Base-by-base conservation (phyloP, 2,113 vertebrate genomes). In the Rhabdornis inornatus region DNA sequence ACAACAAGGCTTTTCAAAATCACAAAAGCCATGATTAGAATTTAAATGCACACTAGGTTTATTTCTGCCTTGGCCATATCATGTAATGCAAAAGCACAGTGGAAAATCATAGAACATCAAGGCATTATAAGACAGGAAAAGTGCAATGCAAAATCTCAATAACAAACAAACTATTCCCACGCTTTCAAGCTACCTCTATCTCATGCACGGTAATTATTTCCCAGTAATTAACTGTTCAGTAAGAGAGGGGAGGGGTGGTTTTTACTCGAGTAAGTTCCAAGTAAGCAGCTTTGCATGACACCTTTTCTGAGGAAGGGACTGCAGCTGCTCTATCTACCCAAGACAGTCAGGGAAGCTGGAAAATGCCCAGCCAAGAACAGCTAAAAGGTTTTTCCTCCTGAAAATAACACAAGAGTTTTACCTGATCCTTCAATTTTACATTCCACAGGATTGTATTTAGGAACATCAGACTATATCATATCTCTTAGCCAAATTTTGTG, bases 271-370 rank as follows among this genome's bases (percentile, higher is more conserved):
- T 39, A 35, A 79, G 3, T 30, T 56, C 42, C 63, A 27, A 49
- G 52, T 3, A 15, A 74, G 56, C 55, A 91, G 20, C 39, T 70
- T 1, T n/a, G 18, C 20, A 17, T 3, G 25, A n/a, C 27, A n/a
- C 8, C 16, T 52, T 45, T 21, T 15, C 60, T 61, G 47, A 11
- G 45, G 12, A 72, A 39, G 25, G 33, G 44, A 80, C 1, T 31
- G 45, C 19, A 31, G 10, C 4, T 71, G 42, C 11, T 68, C 3
- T 9, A 0, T 1, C 2, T 13, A 60, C 22, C 5, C 60, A 44
- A 82, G 23, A 22, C n/a, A 85, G 6, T 21, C 23, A 42, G 0
- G 3, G 37, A 61, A 80, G n/a, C 7, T 59, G n/a, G 74, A 86
- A 72, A 92, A 76, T 7, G 8, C 20, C 31, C 65, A 64, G 47